Percentiles rank a stretch among this genome's conserved stretches.
Conservation (phyloP, 2,797 vertebrate genomes). For the Girardinus metallicus region DNA sequence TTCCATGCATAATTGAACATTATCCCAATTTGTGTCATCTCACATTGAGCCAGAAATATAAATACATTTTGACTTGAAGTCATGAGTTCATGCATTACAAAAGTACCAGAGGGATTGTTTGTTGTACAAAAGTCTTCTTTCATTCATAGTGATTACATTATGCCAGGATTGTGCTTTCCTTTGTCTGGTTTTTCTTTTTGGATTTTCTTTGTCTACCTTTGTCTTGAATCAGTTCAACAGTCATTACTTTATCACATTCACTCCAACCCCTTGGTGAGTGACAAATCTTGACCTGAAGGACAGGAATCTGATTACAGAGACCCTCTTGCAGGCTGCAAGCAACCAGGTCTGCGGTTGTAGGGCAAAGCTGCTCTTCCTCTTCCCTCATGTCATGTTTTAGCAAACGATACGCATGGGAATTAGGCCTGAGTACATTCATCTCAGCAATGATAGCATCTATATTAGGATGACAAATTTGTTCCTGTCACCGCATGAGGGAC, state of each 20-base stretch:
- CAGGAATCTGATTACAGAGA: constrained; percentile 71
- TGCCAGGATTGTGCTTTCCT: background rate
- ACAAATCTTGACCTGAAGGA: constrained; percentile 59
- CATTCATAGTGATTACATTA: constrained; percentile 11
- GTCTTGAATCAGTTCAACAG: background rate
- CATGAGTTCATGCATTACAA: constrained; percentile 15
- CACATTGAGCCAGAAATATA: background rate
- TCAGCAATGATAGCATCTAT: constrained; percentile 75
- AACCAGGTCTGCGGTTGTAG: constrained; percentile 70
- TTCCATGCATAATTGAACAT: background rate
- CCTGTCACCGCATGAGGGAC: constrained; percentile 77
- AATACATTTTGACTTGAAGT: background rate
- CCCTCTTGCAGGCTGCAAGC: constrained; percentile 43
- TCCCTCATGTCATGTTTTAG: constrained; percentile 72
- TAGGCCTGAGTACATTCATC: constrained; percentile 69
- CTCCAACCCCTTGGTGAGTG: constrained; percentile 38
- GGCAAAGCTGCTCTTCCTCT: constrained; percentile 65
- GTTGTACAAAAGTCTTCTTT: constrained; percentile 29
- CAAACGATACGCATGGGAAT: constrained; percentile 76
- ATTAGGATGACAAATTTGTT: constrained; percentile 81
- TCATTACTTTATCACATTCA: constrained; percentile 38
- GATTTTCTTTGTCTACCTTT: constrained; percentile 14
- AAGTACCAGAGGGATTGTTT: constrained; percentile 20
- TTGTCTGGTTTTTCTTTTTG: background rate
- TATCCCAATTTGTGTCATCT: background rate